Evolutionary conservation across 2,113 vertebrate genomes (phyloP).

Genomic region (Spea bombifrons): DNA sequence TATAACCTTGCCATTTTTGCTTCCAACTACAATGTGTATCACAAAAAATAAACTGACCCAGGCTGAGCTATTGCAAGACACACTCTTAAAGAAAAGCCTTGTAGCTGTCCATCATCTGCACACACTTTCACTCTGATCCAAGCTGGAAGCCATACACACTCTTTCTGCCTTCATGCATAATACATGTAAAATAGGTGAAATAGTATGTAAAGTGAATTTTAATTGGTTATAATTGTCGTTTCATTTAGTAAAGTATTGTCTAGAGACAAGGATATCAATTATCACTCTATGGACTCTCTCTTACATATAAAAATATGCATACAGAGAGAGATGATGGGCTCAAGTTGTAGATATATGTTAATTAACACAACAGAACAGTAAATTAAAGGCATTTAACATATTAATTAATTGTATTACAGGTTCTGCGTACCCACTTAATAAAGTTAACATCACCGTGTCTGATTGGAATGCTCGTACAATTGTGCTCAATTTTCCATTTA

Average conservation of each 20-base stretch:
- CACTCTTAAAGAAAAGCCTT: slow-evolving; percentile 61
- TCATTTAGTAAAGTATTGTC: slow-evolving; percentile 85
- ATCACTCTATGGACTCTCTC: slow-evolving; percentile 76
- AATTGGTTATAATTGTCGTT: slow-evolving; percentile 86
- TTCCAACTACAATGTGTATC: no score
- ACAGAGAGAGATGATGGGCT: slow-evolving; percentile 68
- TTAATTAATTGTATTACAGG: slow-evolving; percentile 71
- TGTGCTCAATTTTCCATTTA: slow-evolving; percentile 51
- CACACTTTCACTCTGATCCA: slow-evolving; percentile 64
- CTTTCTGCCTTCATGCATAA: slow-evolving; percentile 77
- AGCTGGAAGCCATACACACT: slow-evolving; percentile 66
- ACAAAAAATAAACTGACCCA: not conserved
- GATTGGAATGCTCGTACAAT: slow-evolving; percentile 55
- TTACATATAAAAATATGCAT: slow-evolving; percentile 79
- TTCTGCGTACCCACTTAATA: slow-evolving; percentile 59
- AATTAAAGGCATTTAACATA: slow-evolving; percentile 79
- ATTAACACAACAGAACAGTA: slow-evolving; percentile 76
- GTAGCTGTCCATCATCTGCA: slow-evolving; percentile 74
- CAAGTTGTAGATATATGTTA: slow-evolving; percentile 71
- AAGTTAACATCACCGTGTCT: slow-evolving; percentile 57
- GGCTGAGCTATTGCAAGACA: slow-evolving; percentile 47
- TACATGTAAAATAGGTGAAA: slow-evolving; percentile 81
- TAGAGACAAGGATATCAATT: slow-evolving; percentile 83
- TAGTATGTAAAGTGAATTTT: slow-evolving; percentile 84
- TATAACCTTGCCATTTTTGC: no score